phyloP scores from a whole-genome alignment of 2,113 vertebrate species.

The Heterochromis multidens region DNA sequence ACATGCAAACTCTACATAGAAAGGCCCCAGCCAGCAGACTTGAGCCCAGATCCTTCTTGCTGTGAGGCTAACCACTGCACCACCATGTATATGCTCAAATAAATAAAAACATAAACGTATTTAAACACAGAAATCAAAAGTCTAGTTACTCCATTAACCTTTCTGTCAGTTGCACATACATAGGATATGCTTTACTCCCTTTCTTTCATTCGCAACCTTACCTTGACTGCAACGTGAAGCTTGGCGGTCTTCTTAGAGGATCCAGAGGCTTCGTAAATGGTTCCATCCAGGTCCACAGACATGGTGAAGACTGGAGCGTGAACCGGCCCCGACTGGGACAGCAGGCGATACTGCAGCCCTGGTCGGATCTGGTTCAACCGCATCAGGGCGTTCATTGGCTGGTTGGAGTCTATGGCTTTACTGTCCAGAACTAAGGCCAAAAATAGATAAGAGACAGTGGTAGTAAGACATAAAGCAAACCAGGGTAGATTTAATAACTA shows the following conservation, averaged over 20 bases:
- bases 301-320: constrained; percentile 99
- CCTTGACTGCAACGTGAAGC: constrained; percentile 98
- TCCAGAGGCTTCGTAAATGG: constrained; percentile 92
- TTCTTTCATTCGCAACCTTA: constrained; percentile 43
- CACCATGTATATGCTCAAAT: neutral
- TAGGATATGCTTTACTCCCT: fast-evolving
- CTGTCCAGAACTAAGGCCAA: constrained; percentile 87
- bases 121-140: neutral
- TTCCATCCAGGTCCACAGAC: constrained; percentile 97
- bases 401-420: constrained; percentile 98
- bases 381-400: constrained; percentile 98
- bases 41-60: neutral
- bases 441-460: neutral
- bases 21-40: neutral
- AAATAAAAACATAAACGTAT: neutral
- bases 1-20: neutral
- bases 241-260: constrained; percentile 99
- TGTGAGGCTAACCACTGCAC: neutral
- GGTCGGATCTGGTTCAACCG: constrained; percentile 98
- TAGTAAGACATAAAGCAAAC: neutral
- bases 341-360: constrained; percentile 96
- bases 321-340: constrained; percentile 97
- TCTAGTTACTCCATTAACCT: too few species aligned
- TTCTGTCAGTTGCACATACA: neutral
- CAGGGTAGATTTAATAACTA: neutral